Evolutionary conservation across 2,113 vertebrate species (phyloP).

Genomic region (Martes martes): DNA sequence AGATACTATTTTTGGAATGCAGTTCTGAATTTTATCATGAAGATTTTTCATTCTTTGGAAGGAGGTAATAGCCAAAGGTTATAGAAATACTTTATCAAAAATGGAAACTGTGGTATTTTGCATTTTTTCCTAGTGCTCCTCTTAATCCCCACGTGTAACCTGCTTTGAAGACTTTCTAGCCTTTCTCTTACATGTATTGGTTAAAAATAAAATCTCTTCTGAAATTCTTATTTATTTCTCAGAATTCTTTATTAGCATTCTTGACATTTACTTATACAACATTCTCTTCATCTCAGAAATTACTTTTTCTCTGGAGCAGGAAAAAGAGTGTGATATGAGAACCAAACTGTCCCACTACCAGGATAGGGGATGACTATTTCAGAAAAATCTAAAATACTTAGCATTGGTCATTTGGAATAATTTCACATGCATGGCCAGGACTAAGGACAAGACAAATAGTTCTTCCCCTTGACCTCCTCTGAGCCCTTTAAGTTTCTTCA

Average conservation of each 20-base stretch:
- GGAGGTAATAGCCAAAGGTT: background rate
- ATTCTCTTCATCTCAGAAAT: background rate
- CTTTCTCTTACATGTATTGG: background rate
- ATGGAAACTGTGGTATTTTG: background rate
- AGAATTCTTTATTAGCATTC: background rate
- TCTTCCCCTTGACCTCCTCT: background rate
- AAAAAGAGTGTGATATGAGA: background rate
- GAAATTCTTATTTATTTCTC: conserved; percentile 18
- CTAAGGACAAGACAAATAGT: background rate
- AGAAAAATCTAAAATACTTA: background rate
- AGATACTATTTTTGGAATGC: background rate
- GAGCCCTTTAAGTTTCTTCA: background rate
- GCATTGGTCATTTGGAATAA: background rate
- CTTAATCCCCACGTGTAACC: background rate
- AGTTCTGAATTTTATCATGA: background rate
- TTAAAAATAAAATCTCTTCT: background rate
- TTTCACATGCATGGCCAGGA: background rate
- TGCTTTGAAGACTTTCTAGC: background rate
- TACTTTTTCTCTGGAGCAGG: background rate
- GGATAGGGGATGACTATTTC: background rate
- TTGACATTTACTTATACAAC: background rate
- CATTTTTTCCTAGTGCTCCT: background rate
- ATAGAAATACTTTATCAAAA: conserved; percentile 4
- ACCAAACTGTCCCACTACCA: background rate
- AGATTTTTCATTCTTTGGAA: background rate